A percentile compares a stretch with the other conserved stretches of the same genome.
These are phyloP conservation scores for Suricata suricatta DNA, from an alignment of 2,113 vertebrate genomes.

Conservation along the genomic window DNA sequence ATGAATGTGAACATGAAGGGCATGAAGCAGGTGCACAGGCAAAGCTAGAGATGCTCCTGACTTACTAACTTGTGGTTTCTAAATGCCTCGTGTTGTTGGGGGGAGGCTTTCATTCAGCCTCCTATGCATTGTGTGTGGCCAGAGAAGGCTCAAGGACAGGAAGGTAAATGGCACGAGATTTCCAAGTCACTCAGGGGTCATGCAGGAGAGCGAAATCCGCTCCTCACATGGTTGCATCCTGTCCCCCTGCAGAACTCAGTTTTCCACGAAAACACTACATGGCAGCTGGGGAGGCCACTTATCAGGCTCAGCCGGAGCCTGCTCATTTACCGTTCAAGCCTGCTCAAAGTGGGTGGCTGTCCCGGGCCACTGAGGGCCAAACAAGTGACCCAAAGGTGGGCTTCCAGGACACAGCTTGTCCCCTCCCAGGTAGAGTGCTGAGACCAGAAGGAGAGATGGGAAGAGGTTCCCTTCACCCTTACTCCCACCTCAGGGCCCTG, in stretches of 20 bases:
- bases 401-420: background rate
- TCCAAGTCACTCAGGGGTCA: background rate
- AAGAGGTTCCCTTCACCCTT: background rate
- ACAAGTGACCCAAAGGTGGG: background rate
- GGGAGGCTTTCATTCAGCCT: background rate
- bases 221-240: background rate
- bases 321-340: background rate
- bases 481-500: background rate
- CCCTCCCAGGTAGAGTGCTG: background rate
- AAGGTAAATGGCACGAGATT: background rate
- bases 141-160: background rate
- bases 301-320: background rate
- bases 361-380: background rate
- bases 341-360: background rate
- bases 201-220: accelerated
- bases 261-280: background rate
- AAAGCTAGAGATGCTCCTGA: background rate
- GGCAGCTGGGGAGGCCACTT: background rate
- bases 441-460: background rate
- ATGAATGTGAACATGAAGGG: background rate
- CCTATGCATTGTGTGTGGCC: background rate
- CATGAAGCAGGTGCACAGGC: background rate
- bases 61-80: background rate
- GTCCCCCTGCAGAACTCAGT: background rate
- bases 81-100: accelerated